Evolutionary conservation across 1,140 invertebrate genomes (phyloP), one percentile per base, ranked within the genome.

Genomic region (Aphidius gifuensis): DNA sequence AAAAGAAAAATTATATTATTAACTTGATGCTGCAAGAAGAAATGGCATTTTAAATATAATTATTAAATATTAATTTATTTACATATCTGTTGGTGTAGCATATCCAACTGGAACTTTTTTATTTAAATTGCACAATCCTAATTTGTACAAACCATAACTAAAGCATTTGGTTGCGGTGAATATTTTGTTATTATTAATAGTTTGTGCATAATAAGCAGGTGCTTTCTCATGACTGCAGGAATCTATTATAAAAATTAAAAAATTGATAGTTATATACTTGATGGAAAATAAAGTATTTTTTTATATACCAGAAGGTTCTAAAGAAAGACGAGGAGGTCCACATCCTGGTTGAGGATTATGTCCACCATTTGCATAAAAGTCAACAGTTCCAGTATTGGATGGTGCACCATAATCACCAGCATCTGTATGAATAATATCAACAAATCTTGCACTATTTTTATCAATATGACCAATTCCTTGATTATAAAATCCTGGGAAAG

Each of bases 401-500:
- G 82, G 82, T 1, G 82, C 82, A 0, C 85, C 85, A 62, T 86
- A 86, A 0, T 81, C 67, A 4, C 83, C 83, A 3, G 83, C 86
- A 66, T 90, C 87, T 2, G 88, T 88, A 67, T 90, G 88, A 60
- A 90, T 88, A 0, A 88, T 81, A 68, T 89, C 87, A 4, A 89
- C 87, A 55, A 88, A 87, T 23, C 83, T 76, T 0, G 86, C 87
- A 71, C 90, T 88, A 45, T 74, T 76, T 16, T 82, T 82, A 56
- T 82, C 83, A 2, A 91, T 77, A 60, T 88, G 86, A 11, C 85
- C 82, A 66, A 80, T 73, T 16, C 82, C 69, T 7, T 79, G 71
- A 48, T 81, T 79, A 64, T 87, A 86, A 69, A 87, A 87, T 8
- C 80, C 76, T 9, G 84, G 85, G 66, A 84, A 83, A 8, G 86